Conservation (phyloP, 1,140 invertebrate genomes). For the Acromyrmex echinatior region DNA sequence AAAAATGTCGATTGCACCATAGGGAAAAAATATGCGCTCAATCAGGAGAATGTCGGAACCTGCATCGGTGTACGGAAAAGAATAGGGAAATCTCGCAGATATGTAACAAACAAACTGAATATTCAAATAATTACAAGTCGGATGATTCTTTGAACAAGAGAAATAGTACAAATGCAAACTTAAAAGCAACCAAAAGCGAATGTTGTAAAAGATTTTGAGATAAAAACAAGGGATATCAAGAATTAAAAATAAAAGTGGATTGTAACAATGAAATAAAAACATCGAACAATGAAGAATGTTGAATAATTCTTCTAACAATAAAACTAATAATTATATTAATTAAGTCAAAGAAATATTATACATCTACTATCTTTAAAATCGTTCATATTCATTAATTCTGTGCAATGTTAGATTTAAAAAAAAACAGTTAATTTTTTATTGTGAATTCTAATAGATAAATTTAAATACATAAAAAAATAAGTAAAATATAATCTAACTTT, state of each 20-base stretch:
- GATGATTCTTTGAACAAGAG: not conserved
- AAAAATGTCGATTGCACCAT: not conserved
- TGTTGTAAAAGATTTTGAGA: not conserved
- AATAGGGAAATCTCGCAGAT: not conserved
- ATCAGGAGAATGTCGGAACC: not conserved
- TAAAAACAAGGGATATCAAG: not conserved
- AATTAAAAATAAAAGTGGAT: conserved; percentile 19
- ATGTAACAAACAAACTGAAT: not conserved
- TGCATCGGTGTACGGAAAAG: not conserved
- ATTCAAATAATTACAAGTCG: conserved; percentile 9
- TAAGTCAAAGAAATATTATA: not conserved
- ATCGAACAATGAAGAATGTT: not conserved
- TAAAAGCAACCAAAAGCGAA: not conserved
- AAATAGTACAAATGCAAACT: not conserved
- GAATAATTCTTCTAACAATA: not conserved
- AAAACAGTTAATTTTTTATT: no score
- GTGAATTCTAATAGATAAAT: no score
- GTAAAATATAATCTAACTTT: no score
- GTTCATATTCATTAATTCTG: not conserved
- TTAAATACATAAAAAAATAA: no score
- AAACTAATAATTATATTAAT: not conserved
- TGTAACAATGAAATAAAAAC: not conserved
- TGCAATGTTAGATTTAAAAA: no score
- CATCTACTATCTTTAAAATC: not conserved
- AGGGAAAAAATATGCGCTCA: not conserved